Percentiles rank a stretch among this genome's conserved stretches.
Conservation (phyloP, 2,113 vertebrate species). For the Herpailurus yagouaroundi region DNA sequence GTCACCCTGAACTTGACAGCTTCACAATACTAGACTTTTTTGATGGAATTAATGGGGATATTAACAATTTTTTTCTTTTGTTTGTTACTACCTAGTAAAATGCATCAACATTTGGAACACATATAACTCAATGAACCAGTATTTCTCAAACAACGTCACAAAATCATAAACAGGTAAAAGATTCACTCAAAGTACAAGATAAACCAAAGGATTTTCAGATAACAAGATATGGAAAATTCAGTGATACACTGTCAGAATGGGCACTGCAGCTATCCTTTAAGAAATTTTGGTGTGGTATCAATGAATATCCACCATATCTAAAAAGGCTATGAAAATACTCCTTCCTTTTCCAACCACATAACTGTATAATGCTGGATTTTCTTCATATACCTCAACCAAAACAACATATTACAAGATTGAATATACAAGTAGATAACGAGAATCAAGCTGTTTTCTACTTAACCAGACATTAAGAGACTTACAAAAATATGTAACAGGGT, state of each 20-base stretch:
- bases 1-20: neutral
- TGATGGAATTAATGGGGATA: neutral
- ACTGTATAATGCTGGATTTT: constrained; percentile 37
- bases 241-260: neutral
- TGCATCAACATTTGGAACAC: neutral
- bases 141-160: constrained; percentile 22
- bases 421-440: neutral
- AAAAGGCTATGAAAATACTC: neutral
- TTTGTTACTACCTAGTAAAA: neutral
- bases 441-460: constrained; percentile 28
- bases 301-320: constrained; percentile 36
- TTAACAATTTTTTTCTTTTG: constrained; percentile 12
- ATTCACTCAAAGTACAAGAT: neutral
- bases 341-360: neutral
- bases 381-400: constrained; percentile 49
- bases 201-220: neutral
- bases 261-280: neutral
- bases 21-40: neutral
- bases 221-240: constrained; percentile 46
- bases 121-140: neutral
- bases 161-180: constrained; percentile 19
- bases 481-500: neutral
- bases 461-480: neutral
- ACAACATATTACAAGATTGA: constrained; percentile 14
- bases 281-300: constrained; percentile 1